Evolutionary conservation across 2,797 vertebrate species (phyloP).

Genomic region (Taenioides sp.): DNA sequence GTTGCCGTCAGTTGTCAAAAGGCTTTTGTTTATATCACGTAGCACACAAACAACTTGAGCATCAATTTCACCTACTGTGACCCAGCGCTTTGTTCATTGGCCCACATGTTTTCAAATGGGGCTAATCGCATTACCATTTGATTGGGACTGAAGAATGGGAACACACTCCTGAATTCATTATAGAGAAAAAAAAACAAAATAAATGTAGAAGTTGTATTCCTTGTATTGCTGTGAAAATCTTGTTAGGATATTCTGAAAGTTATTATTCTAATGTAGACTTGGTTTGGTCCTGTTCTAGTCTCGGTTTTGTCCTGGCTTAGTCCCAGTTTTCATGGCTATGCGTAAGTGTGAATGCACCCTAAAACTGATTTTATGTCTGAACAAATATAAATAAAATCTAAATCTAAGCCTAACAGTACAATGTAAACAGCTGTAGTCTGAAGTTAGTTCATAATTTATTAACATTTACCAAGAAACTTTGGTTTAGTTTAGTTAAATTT

Average conservation of each 20-base stretch:
- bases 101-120: constrained; percentile 48
- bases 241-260: neutral
- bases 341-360: too few relatives aligned
- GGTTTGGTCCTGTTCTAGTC: too few relatives aligned
- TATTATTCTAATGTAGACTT: too few relatives aligned
- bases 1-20: constrained; percentile 49
- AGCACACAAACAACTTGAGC: constrained; percentile 58
- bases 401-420: too few relatives aligned
- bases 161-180: constrained; percentile 12
- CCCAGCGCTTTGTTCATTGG: constrained; percentile 61
- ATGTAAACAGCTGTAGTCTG: too few relatives aligned
- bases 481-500: too few relatives aligned
- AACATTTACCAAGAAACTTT: too few relatives aligned
- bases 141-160: constrained; percentile 37
- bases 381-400: too few relatives aligned
- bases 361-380: too few relatives aligned
- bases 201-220: neutral
- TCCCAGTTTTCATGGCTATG: too few relatives aligned
- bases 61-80: constrained; percentile 67
- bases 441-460: too few relatives aligned
- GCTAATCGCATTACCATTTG: constrained; percentile 63
- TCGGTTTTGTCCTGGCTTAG: too few relatives aligned
- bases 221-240: neutral
- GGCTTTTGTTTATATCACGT: constrained; percentile 67
- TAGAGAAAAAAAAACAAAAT: constrained; percentile 1